Base-by-base conservation (phyloP, 2,888 invertebrate species). In the Lepidocyrtinus sp. region DNA sequence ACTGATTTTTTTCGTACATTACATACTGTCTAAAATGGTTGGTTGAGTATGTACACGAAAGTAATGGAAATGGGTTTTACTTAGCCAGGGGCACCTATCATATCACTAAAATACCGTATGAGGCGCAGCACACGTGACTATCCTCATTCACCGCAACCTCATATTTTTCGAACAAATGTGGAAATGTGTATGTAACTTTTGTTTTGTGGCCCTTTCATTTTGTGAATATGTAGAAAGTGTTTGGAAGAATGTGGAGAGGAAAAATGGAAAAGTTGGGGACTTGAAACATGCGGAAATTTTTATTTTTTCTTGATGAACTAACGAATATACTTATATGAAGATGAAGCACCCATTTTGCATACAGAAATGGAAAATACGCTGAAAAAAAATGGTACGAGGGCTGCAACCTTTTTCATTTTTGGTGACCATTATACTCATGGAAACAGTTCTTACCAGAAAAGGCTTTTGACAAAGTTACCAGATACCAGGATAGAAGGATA, bases 21-120 rank as follows among this genome's bases (percentile, higher is more conserved):
- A 59, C 3, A 59, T 59, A 36, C 36, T 21, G 59, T 59, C 59
- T n/a, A n/a, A n/a, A n/a, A n/a, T n/a, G 59, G 59, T n/a, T 21
- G 59, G 59, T 15, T 59, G 59, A 21, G n/a, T 59, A 59, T 59
- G 59, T 2, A 12, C n/a, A n/a, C n/a, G n/a, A n/a, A n/a, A n/a
- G n/a, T n/a, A n/a, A n/a, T n/a, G 25, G 55, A 73, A 73, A 50
- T 65, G 65, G 74, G 65, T 74, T 59, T 67, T 63, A 45, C 65
- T 59, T 67, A 59, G 74, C 74, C 67, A 61, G 67, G 67, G 74
- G 74, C 74, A 65, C 59, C 26, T 15, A 55, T 59, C 59, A 59
- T 50, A 50, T n/a, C 12, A 50, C 12, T n/a, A 50, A 36, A 7
- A 12, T 50, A 2, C 15, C 17, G 15, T 50, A 17, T 50, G 17